Percentiles rank a stretch among this genome's conserved stretches.
phyloP scores from a whole-genome alignment of 2,113 vertebrate species.

The Ibidorhyncha struthersii region DNA sequence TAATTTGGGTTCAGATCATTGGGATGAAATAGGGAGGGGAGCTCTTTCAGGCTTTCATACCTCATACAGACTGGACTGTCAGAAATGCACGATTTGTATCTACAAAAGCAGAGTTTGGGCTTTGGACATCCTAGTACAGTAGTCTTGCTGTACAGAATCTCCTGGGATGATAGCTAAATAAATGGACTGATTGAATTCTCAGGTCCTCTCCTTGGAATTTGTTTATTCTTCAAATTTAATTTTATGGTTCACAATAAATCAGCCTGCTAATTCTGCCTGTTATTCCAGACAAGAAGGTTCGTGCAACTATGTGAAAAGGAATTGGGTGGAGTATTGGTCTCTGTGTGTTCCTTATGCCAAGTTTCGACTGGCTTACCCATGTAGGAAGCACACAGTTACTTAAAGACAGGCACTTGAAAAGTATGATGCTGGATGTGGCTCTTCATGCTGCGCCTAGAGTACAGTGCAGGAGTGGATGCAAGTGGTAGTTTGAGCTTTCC shows the following conservation, averaged over 20 bases:
- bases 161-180: background rate
- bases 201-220: background rate
- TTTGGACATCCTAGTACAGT: background rate
- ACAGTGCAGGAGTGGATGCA: background rate
- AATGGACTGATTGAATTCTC: background rate
- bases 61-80: fast-evolving
- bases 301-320: background rate
- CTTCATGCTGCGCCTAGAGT: background rate
- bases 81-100: fast-evolving
- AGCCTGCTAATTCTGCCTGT: background rate
- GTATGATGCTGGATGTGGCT: background rate
- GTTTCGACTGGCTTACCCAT: background rate
- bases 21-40: background rate
- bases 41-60: fast-evolving
- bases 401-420: background rate
- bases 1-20: background rate
- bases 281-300: background rate
- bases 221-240: background rate
- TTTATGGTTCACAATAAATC: background rate
- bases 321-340: background rate
- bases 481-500: background rate
- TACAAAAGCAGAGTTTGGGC: background rate
- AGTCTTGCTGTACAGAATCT: fast-evolving
- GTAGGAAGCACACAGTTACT: background rate
- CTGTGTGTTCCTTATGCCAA: background rate